Evolutionary conservation across 1,140 invertebrate species (phyloP).

Genomic region (Cardiocondyla obscurior): DNA sequence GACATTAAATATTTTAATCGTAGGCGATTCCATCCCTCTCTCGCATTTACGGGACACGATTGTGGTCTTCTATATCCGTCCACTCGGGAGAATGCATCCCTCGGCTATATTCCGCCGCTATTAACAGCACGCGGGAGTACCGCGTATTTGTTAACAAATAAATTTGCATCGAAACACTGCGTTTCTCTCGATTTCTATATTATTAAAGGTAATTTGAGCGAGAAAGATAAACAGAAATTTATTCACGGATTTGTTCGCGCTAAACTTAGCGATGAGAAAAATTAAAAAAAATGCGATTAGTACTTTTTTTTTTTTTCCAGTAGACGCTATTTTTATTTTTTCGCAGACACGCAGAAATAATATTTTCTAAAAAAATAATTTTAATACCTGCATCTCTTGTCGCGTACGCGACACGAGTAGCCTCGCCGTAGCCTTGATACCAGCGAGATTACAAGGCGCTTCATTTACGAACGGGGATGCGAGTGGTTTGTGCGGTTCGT

Average conservation of each 20-base stretch:
- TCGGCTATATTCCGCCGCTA: slow-evolving; percentile 3
- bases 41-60: not conserved
- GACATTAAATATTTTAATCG: slow-evolving; percentile 53
- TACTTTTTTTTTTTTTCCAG: not conserved
- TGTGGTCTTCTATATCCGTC: slow-evolving; percentile 25
- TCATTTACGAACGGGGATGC: slow-evolving; percentile 11
- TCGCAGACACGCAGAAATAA: not conserved
- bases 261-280: not conserved
- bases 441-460: slow-evolving; percentile 44
- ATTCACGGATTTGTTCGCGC: not conserved
- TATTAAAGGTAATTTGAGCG: too few relatives aligned
- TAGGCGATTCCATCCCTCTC: not conserved
- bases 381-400: not conserved
- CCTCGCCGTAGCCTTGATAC: slow-evolving; percentile 39
- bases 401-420: not conserved
- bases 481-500: not conserved
- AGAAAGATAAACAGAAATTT: not conserved
- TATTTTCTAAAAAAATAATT: slow-evolving; percentile 45
- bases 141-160: not conserved
- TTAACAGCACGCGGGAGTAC: not conserved
- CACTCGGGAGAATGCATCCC: not conserved
- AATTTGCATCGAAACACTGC: not conserved
- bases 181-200: not conserved
- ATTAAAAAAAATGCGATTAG: not conserved
- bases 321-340: not conserved